Evolutionary conservation across 2,113 vertebrate genomes (phyloP).

Genomic region (Rhizomys pruinosus): DNA sequence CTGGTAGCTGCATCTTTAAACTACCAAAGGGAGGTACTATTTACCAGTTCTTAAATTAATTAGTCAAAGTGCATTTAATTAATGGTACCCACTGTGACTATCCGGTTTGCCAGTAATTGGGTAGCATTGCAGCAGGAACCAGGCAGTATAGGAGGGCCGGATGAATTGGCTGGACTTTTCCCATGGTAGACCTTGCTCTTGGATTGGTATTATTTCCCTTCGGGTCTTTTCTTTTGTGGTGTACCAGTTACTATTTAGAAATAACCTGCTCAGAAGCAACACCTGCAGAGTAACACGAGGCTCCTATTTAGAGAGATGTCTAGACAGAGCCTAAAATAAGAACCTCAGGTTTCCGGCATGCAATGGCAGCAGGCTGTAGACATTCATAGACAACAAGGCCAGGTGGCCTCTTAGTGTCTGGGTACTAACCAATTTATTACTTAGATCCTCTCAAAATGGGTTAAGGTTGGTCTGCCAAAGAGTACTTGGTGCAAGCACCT

Average conservation of each 20-base stretch:
- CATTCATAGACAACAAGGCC: conserved; percentile 23
- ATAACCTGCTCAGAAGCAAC: conserved; percentile 69
- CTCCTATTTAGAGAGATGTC: conserved; percentile 73
- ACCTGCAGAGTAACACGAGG: conserved; percentile 75
- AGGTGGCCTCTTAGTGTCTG: conserved; percentile 43
- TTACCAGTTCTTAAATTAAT: conserved; percentile 72
- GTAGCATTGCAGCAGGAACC: not conserved
- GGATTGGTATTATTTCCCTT: conserved; percentile 38
- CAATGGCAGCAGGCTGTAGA: conserved; percentile 29
- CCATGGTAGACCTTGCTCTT: conserved; percentile 17
- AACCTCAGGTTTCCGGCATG: conserved; percentile 40
- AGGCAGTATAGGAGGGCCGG: conserved; percentile 38
- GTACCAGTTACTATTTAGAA: conserved; percentile 66
- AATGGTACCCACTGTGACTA: conserved; percentile 69
- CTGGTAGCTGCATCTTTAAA: conserved; percentile 8
- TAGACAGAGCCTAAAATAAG: conserved; percentile 76
- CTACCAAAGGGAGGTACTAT: conserved; percentile 68
- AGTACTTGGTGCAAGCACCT: not conserved
- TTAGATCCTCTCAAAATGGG: not conserved
- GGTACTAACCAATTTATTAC: conserved; percentile 8
- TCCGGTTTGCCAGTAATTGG: conserved; percentile 61
- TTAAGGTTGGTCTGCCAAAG: conserved; percentile 5
- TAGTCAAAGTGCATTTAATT: conserved; percentile 76
- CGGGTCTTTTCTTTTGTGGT: conserved; percentile 29
- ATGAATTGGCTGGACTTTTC: conserved; percentile 11